Evolutionary conservation across 2,888 invertebrate species (phyloP).

Genomic region (Unio pictorum): DNA sequence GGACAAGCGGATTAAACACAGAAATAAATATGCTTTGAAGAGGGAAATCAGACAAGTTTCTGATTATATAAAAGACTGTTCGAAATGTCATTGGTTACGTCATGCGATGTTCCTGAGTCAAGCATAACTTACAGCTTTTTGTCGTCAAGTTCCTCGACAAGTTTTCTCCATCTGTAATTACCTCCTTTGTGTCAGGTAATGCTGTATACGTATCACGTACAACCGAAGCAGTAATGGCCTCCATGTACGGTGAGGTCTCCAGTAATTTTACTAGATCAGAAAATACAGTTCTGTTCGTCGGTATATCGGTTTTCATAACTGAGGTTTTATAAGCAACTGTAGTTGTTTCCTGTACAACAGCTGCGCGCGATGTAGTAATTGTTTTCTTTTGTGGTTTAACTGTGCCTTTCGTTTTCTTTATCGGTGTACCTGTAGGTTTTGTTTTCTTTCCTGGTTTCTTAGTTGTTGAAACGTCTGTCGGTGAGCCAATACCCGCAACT

Average conservation of each 20-base stretch:
- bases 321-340: slow-evolving; percentile 3
- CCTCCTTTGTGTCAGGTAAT: neutral
- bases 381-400: slow-evolving; percentile 2
- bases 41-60: too few species aligned
- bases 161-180: neutral
- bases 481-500: neutral
- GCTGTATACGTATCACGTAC: neutral
- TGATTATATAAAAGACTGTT: too few species aligned
- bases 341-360: slow-evolving; percentile 6
- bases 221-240: neutral
- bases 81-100: too few species aligned
- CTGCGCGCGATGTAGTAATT: neutral
- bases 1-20: too few species aligned
- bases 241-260: too few species aligned
- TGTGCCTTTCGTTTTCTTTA: slow-evolving; percentile 3
- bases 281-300: neutral
- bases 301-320: neutral
- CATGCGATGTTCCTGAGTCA: too few species aligned
- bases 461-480: neutral
- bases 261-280: neutral
- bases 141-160: neutral
- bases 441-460: neutral
- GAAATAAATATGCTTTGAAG: too few species aligned
- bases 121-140: too few species aligned
- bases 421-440: neutral